Conservation (phyloP, 2,888 invertebrate genomes). For the Chrysodeixis includens region DNA sequence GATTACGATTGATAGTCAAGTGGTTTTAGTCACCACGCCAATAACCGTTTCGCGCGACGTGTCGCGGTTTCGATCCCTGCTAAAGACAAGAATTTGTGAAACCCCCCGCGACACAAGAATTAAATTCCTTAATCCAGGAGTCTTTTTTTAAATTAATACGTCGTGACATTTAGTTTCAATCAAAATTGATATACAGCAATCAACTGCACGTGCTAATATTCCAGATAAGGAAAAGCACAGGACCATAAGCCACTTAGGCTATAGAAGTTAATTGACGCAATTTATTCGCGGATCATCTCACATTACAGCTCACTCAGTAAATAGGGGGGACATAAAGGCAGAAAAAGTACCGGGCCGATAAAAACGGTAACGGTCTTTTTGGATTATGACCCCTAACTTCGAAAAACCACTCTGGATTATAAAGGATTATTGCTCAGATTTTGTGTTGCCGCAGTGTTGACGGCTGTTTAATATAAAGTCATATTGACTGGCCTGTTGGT, state of each 20-base stretch:
- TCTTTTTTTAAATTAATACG: too few relatives aligned
- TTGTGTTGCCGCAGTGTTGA: background rate
- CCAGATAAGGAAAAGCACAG: background rate
- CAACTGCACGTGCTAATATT: background rate
- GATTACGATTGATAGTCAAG: too few relatives aligned
- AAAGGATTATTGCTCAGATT: background rate
- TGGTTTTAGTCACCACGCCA: too few relatives aligned
- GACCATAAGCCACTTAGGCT: background rate
- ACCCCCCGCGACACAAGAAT: too few relatives aligned
- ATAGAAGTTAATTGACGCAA: constrained; percentile 10
- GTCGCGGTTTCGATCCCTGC: too few relatives aligned
- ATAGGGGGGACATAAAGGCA: background rate
- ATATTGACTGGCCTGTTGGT: too few relatives aligned
- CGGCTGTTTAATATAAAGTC: background rate
- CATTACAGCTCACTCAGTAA: constrained; percentile 14
- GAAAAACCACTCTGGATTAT: background rate
- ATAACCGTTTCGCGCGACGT: too few relatives aligned
- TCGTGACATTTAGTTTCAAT: too few relatives aligned
- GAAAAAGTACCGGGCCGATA: constrained; percentile 14
- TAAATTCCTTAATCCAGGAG: too few relatives aligned
- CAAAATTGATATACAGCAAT: too few relatives aligned
- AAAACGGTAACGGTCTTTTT: constrained; percentile 8
- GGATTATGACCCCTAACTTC: background rate
- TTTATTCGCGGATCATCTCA: constrained; percentile 22
- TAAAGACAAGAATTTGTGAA: too few relatives aligned